Percentiles rank a stretch among this genome's conserved stretches.
These are phyloP conservation scores for Empis stercorea DNA, from an alignment of 2,888 invertebrate species.

Conservation along the genomic window DNA sequence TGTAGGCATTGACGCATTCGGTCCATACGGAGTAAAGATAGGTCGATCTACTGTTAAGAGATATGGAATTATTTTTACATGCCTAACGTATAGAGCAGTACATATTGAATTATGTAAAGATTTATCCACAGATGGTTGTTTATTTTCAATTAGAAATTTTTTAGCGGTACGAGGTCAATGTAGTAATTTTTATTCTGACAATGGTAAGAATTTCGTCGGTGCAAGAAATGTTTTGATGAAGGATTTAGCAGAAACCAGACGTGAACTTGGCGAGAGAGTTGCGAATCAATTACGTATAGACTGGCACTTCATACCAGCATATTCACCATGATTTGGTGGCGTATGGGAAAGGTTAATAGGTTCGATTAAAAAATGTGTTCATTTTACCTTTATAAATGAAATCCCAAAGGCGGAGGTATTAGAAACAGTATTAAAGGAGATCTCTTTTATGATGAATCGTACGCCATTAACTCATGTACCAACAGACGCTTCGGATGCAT, in stretches of 20 bases:
- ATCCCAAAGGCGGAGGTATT: neutral
- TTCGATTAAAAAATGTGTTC: constrained; percentile 1
- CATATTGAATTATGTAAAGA: constrained; percentile 2
- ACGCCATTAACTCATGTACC: no score
- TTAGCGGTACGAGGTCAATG: no score
- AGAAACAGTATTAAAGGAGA: no score
- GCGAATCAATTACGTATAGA: no score
- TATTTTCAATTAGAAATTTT: no score
- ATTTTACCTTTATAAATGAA: neutral
- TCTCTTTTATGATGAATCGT: no score
- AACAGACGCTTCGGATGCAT: no score
- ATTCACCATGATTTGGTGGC: constrained; percentile 4
- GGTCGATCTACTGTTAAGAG: neutral
- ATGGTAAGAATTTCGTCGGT: constrained; percentile 2
- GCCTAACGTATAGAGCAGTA: constrained; percentile 1
- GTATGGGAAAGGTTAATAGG: constrained; percentile 3
- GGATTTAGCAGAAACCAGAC: neutral
- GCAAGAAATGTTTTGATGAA: neutral
- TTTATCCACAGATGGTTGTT: neutral
- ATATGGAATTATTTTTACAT: constrained; percentile 4
- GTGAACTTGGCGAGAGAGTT: no score
- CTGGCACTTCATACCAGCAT: constrained; percentile 3
- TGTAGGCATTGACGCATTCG: constrained; percentile 1
- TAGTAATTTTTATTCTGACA: constrained; percentile 1
- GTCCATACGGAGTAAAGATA: neutral